These are phyloP conservation scores for Paedocypris sp. DNA, from an alignment of 2,113 vertebrate genomes.

Conservation along the genomic window DNA sequence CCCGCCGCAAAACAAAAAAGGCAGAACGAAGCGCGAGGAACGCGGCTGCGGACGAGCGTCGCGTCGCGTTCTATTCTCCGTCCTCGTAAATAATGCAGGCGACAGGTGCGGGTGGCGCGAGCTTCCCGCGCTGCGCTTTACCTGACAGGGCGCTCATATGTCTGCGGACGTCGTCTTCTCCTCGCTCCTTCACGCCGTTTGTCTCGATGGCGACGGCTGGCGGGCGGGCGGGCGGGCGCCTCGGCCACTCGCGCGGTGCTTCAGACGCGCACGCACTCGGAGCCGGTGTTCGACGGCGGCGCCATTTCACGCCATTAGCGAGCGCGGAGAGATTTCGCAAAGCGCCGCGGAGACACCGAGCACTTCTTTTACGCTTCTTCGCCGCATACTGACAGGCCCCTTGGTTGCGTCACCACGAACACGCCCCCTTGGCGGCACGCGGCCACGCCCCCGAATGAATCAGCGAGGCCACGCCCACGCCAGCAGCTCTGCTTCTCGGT, in stretches of 20 bases:
- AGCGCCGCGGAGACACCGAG: neutral
- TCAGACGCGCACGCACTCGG: slow-evolving; percentile 19
- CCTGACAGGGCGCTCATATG: slow-evolving; percentile 58
- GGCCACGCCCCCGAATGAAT: slow-evolving; percentile 42
- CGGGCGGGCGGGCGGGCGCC: slow-evolving; percentile 36
- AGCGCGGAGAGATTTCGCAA: neutral
- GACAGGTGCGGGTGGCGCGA: slow-evolving; percentile 2
- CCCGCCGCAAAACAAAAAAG: too few species aligned
- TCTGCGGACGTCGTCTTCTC: slow-evolving; percentile 47
- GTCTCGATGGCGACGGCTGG: slow-evolving; percentile 45
- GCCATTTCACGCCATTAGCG: slow-evolving; percentile 8
- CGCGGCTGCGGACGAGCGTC: too few species aligned
- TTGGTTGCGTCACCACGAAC: slow-evolving; percentile 45
- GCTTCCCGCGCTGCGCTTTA: slow-evolving; percentile 29
- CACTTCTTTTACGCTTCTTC: slow-evolving; percentile 21
- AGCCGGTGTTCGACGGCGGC: neutral
- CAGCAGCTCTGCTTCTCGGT: neutral
- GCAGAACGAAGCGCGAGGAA: too few species aligned
- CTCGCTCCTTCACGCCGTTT: slow-evolving; percentile 56
- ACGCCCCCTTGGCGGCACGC: slow-evolving; percentile 30
- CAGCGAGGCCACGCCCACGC: slow-evolving; percentile 49
- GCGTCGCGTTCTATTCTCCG: neutral
- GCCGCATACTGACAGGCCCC: slow-evolving; percentile 54
- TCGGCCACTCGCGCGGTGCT: slow-evolving; percentile 24
- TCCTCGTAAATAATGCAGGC: neutral